Evolutionary conservation across 1,140 invertebrate species (phyloP).

Genomic region (Lordiphosa mommai): DNA sequence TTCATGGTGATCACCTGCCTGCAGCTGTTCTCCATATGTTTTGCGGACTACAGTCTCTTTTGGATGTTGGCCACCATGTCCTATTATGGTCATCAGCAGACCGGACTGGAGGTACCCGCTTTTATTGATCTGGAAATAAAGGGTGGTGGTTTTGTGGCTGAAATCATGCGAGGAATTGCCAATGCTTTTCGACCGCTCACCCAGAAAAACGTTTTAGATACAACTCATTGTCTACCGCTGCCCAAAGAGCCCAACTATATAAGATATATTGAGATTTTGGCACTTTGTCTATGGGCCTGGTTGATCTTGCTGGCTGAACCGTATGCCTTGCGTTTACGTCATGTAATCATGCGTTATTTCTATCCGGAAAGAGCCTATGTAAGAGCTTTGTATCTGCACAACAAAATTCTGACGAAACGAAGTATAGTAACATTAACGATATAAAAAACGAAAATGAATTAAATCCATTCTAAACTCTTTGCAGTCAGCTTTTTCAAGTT

Average conservation of each 20-base stretch:
- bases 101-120: slow-evolving; percentile 79
- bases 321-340: slow-evolving; percentile 88
- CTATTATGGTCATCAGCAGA: slow-evolving; percentile 83
- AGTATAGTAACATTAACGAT: slow-evolving; percentile 31
- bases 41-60: slow-evolving; percentile 81
- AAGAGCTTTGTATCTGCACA: slow-evolving; percentile 89
- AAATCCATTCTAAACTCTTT: neutral
- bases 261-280: slow-evolving; percentile 84
- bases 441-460: neutral
- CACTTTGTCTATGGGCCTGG: slow-evolving; percentile 83
- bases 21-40: slow-evolving; percentile 30
- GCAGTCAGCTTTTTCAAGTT: slow-evolving; percentile 84
- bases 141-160: slow-evolving; percentile 84
- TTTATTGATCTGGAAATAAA: slow-evolving; percentile 68
- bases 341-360: slow-evolving; percentile 87
- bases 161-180: slow-evolving; percentile 83
- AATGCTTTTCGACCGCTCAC: slow-evolving; percentile 82
- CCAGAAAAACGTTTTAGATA: slow-evolving; percentile 81
- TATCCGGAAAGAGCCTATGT: slow-evolving; percentile 87
- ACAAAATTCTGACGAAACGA: slow-evolving; percentile 87
- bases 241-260: slow-evolving; percentile 84
- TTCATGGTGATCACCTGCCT: slow-evolving; percentile 24
- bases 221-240: slow-evolving; percentile 84
- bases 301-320: slow-evolving; percentile 87
- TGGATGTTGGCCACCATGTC: slow-evolving; percentile 86